Conservation (phyloP, 2,888 invertebrate species). For the Galerucella calmariensis region DNA sequence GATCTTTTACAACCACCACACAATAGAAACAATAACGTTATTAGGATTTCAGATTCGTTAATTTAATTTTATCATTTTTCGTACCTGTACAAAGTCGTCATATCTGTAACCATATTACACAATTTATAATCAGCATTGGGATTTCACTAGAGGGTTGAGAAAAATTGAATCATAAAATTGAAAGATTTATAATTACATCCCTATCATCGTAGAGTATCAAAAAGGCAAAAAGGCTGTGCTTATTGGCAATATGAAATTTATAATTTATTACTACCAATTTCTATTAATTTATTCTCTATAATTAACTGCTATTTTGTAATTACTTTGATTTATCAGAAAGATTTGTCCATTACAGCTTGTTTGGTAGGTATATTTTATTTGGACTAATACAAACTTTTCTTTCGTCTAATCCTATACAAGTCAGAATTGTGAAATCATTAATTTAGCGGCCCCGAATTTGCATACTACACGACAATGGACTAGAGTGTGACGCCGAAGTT, state of each 20-base stretch:
- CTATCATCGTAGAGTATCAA: neutral
- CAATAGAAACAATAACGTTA: conserved; percentile 46
- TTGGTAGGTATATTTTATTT: too few species aligned
- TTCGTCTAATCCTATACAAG: too few species aligned
- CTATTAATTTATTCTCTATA: too few species aligned
- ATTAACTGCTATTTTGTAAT: too few species aligned
- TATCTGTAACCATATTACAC: conserved; percentile 34
- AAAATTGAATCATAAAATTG: neutral
- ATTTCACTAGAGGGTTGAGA: conserved; percentile 9
- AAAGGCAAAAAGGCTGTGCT: neutral
- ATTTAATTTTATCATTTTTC: conserved; percentile 39
- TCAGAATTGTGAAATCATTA: too few species aligned
- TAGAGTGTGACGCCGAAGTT: too few species aligned
- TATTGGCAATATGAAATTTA: neutral
- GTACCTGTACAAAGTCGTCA: conserved; percentile 46
- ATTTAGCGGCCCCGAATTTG: too few species aligned
- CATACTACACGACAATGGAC: too few species aligned
- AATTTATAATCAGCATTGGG: conserved; percentile 23
- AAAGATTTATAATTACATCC: neutral
- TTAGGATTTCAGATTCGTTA: conserved; percentile 42
- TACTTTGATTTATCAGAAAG: too few species aligned
- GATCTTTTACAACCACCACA: conserved; percentile 79
- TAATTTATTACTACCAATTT: too few species aligned
- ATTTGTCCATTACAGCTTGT: too few species aligned
- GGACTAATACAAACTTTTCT: too few species aligned